Base-by-base conservation (phyloP, 2,797 vertebrate species). In the Sebastes itinus region DNA sequence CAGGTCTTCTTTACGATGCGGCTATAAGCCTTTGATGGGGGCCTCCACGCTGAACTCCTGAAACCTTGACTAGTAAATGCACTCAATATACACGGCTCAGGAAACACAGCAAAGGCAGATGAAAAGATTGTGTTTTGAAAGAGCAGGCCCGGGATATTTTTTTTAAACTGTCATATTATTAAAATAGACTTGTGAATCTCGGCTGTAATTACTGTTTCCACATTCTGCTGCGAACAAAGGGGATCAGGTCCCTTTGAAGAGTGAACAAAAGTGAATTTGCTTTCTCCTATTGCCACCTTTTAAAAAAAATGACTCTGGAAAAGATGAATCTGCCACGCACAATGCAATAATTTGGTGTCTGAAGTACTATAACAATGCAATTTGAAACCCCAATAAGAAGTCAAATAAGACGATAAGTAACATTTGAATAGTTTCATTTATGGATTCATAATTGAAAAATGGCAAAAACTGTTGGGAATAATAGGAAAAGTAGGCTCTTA, bases 161-260 rank as follows among this genome's bases (percentile, higher is more conserved):
- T 61, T 59, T 49, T 49, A 49, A 64, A 88, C 70, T n/a, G 61
- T 73, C 38, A 33, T 54, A 74, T 85, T 82, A 88, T 80, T 81
- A 74, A 85, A 88, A 86, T 64, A 60, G 73, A 46, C 59, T 56
- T 12, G 42, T 56, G 83, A 75, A 76, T 73, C 60, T 52, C 7
- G 2, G 63, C 69, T 62, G 56, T 84, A 86, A 90, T 90, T 75
- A 87, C 72, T 72, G 69, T 81, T 85, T 88, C 81, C 75, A 63
- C 64, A 69, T 83, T 91, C 46, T 64, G 72, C 72, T 38, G 49
- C 12, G 27, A 75, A 87, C 77, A 89, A 88, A 88, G 83, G 86
- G 56, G 58, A 81, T 42, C 30, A 25, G 32, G 10, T 61, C 22
- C 22, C 58, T 84, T 87, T 87, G 63, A 90, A 66, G 28, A 54